phyloP scores from a whole-genome alignment of 2,888 invertebrate genomes.

The Tipula confusa region DNA sequence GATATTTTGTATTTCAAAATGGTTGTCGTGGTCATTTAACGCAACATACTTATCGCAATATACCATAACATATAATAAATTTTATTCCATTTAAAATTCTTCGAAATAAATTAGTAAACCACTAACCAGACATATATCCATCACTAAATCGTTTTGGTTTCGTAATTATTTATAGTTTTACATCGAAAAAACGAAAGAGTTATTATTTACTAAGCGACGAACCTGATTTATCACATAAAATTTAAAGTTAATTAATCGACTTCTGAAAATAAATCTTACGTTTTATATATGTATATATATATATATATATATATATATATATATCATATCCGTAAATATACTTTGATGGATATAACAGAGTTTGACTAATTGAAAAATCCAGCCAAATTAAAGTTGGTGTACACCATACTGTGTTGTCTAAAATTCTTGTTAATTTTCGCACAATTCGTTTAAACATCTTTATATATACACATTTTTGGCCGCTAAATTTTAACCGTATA shows the following conservation, averaged over 20 bases:
- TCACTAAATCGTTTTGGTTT: background rate
- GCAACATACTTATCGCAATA: no score
- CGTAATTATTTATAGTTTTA: background rate
- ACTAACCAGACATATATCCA: background rate
- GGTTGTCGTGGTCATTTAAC: no score
- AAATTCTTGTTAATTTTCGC: background rate
- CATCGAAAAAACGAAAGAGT: background rate
- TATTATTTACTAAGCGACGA: background rate
- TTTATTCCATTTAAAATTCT: background rate
- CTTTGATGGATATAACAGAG: background rate
- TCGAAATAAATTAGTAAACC: background rate
- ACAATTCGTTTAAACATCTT: background rate
- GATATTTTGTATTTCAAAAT: no score
- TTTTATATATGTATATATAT: background rate
- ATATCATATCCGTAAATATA: background rate
- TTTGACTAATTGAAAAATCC: conserved; percentile 7
- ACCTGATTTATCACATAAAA: background rate
- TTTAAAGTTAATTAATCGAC: background rate
- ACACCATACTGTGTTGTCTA: background rate
- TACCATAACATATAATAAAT: background rate
- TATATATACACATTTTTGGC: background rate
- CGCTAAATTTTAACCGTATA: background rate
- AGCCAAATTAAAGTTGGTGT: background rate
- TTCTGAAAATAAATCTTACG: background rate
- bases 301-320: no score